These are phyloP conservation scores for Periparus ater DNA, from an alignment of 2,797 vertebrate species.

Conservation along the genomic window DNA sequence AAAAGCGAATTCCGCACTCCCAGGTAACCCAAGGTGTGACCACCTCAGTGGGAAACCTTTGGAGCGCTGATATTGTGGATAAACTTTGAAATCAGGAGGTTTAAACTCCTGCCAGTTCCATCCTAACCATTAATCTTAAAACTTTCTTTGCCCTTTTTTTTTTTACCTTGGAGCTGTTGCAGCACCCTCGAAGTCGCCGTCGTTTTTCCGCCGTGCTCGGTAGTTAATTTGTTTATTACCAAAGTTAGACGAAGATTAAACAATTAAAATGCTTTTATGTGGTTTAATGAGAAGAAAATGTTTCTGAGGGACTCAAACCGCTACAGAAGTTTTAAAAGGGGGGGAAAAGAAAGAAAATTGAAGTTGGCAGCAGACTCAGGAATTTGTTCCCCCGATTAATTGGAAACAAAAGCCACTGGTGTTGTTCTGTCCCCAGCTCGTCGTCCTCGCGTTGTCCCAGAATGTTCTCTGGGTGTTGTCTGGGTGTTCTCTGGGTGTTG, in stretches of 20 bases:
- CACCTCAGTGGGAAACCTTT: accelerated
- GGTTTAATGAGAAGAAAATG: constrained; percentile 75
- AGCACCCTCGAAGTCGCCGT: neutral
- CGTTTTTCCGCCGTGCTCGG: neutral
- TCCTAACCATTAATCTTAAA: neutral
- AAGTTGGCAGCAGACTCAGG: constrained; percentile 30
- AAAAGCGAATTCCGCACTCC: accelerated
- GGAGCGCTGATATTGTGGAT: neutral
- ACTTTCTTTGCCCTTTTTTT: constrained; percentile 48
- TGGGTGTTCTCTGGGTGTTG: too few species aligned
- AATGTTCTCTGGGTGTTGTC: too few species aligned
- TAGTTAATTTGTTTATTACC: constrained; percentile 73
- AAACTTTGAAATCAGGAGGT: too few species aligned
- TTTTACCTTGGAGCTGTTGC: constrained; percentile 1
- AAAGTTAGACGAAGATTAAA: constrained; percentile 68
- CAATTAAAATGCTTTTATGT: constrained; percentile 69
- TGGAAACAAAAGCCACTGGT: constrained; percentile 57
- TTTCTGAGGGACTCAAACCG: constrained; percentile 55
- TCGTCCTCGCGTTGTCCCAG: constrained; percentile 48
- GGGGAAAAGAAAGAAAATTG: neutral
- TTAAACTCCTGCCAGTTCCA: neutral
- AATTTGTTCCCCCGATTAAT: constrained; percentile 65
- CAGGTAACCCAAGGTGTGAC: neutral
- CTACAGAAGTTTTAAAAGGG: constrained; percentile 43
- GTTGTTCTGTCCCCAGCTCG: constrained; percentile 33